Evolutionary conservation across 2,797 vertebrate genomes (phyloP).

Genomic region (Neosalanx taihuensis): DNA sequence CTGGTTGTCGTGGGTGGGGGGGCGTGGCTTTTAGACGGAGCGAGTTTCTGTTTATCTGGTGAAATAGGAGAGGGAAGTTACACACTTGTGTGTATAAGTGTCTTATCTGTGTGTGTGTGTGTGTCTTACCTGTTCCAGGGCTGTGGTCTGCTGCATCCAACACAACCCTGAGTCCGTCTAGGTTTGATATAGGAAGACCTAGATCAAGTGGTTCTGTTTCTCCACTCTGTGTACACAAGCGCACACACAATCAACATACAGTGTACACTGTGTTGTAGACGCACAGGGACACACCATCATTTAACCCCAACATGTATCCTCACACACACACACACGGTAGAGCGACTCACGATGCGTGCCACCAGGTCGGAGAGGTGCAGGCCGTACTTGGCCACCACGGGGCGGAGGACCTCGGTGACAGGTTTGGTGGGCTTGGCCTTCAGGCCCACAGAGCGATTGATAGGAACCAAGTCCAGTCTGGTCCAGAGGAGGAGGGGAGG

Average conservation of each 20-base stretch:
- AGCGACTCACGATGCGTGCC: conserved; percentile 87
- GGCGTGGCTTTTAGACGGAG: conserved; percentile 68
- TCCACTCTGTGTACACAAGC: conserved; percentile 79
- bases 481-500: conserved; percentile 3
- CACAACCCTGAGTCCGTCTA: conserved; percentile 93
- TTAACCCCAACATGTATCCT: neutral
- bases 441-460: conserved; percentile 94
- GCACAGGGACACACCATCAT: conserved; percentile 8
- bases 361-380: conserved; percentile 90
- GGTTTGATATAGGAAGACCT: conserved; percentile 93
- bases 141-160: conserved; percentile 82
- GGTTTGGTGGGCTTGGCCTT: conserved; percentile 99
- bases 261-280: neutral
- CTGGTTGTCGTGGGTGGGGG: conserved; percentile 71
- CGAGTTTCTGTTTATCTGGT: conserved; percentile 83
- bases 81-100: neutral
- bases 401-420: conserved; percentile 93
- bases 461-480: conserved; percentile 96
- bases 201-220: conserved; percentile 92
- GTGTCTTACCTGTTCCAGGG: conserved; percentile 80
- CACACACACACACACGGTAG: conserved; percentile 2
- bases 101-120: conserved; percentile 10
- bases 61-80: neutral
- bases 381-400: conserved; percentile 96
- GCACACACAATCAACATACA: conserved; percentile 34